Base-by-base conservation (phyloP, 2,113 vertebrate species). In the Lethenteron camtschaticum region DNA sequence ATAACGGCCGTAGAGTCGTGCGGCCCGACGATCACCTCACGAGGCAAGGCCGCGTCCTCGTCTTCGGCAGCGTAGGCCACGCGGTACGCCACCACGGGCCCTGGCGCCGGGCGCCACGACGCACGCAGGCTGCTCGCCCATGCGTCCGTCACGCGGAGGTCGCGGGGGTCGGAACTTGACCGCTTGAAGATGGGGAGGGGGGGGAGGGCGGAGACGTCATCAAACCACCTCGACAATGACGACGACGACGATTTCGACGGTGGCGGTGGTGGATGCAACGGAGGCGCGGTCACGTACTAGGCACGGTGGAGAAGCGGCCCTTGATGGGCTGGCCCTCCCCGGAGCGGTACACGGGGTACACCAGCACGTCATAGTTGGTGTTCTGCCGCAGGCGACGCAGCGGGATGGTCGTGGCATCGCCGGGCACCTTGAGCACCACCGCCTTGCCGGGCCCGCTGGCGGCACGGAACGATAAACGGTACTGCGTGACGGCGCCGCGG, bases 81-180 rank as follows among this genome's bases (percentile, higher is more conserved):
- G 66, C 84, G 78, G 70, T 90, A 89, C 77, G 85, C 85, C 68
- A 81, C 80, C 2, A 86, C 83, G 1, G 68, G 71, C 10, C 16
- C 78, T 3, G 5, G 77, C 75, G 75, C 80, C 69, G 76, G 80
- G 14, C 70, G 87, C 92, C 91, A 95, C 77, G 83, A 82, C 71
- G 95, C 77, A 72, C 76, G 78, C 76, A 90, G 78, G 58, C 85
- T 86, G 75, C 82, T 85, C 56, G 87, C 81, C 16, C 85, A 87
- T 76, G 90, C 79, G 3, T 83, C 81, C 56, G 82, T 85, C 73
- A 89, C 81, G 41, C 80, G 79, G 56, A 95, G 81, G 73, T 86
- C 63, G n/a, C n/a, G 63, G 63, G 24, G 63, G 63, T 16, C 63
- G 63, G 63, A 16, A 66, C n/a, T 66, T 66, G 9, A 24, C 63